A percentile compares a stretch with the other conserved stretches of the same genome.
These are phyloP conservation scores for Tachina grossa DNA, from an alignment of 2,888 invertebrate genomes.

Conservation along the genomic window DNA sequence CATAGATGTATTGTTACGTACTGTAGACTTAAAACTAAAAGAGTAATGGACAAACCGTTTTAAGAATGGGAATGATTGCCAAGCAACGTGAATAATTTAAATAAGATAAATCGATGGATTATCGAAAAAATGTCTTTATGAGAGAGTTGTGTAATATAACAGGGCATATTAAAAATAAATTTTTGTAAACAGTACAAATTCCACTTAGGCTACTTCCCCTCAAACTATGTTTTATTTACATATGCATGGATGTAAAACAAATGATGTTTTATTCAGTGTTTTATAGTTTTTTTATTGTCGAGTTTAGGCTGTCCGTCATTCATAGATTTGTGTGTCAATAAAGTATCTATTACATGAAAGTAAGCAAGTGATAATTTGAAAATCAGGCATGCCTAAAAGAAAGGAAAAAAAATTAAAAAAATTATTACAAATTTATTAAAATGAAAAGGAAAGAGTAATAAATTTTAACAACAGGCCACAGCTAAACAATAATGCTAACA, in stretches of 20 bases:
- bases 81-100: no score
- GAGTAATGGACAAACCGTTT: no score
- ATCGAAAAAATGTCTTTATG: no score
- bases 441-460: neutral
- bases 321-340: conserved; percentile 50
- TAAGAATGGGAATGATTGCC: no score
- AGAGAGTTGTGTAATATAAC: no score
- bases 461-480: neutral
- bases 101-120: no score
- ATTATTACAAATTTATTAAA: neutral
- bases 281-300: neutral
- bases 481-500: neutral
- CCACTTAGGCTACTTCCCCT: conserved; percentile 10
- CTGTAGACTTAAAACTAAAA: no score
- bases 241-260: neutral
- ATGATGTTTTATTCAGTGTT: neutral
- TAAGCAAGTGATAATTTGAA: conserved; percentile 18
- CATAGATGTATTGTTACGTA: no score
- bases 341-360: conserved; percentile 34
- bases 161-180: neutral
- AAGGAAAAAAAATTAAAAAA: neutral
- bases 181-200: no score
- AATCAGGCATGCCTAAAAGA: conserved; percentile 1
- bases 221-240: no score
- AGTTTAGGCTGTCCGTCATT: conserved; percentile 2